Conservation (phyloP, 2,888 invertebrate species). For the Papilio gigon region DNA sequence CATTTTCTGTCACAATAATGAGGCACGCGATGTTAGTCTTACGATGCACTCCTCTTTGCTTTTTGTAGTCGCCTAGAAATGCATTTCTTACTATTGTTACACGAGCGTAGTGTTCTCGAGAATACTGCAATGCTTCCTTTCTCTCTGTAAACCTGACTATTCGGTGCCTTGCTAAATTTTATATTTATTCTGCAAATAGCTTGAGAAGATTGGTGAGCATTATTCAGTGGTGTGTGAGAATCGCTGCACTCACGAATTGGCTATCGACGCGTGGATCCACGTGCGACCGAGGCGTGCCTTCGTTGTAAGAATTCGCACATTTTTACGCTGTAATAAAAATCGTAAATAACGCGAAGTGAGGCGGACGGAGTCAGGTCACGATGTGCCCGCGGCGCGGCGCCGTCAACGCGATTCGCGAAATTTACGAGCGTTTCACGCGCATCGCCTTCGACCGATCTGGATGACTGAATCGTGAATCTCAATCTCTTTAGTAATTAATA, state of each 20-base stretch:
- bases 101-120: constrained; percentile 11
- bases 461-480: constrained; percentile 53
- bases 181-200: constrained; percentile 21
- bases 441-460: constrained; percentile 58
- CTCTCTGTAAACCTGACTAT: background rate
- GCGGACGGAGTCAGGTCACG: constrained; percentile 75
- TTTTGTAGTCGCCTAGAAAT: constrained; percentile 57
- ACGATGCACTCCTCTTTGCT: constrained; percentile 51
- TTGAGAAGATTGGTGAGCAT: constrained; percentile 10
- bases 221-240: constrained; percentile 23
- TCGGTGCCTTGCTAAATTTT: constrained; percentile 2
- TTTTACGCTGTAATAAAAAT: constrained; percentile 79
- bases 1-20: constrained; percentile 60
- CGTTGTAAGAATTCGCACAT: constrained; percentile 73
- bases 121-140: constrained; percentile 22
- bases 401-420: constrained; percentile 74
- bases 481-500: constrained; percentile 45
- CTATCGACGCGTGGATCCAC: constrained; percentile 78
- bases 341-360: constrained; percentile 75
- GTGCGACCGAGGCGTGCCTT: constrained; percentile 70
- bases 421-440: constrained; percentile 68
- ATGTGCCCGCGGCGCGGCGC: constrained; percentile 68
- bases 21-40: constrained; percentile 58
- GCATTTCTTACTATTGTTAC: constrained; percentile 49
- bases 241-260: constrained; percentile 61